Percentiles rank a stretch among this genome's conserved stretches.
phyloP scores from a whole-genome alignment of 2,888 invertebrate species.

The Campoplex capitator region DNA sequence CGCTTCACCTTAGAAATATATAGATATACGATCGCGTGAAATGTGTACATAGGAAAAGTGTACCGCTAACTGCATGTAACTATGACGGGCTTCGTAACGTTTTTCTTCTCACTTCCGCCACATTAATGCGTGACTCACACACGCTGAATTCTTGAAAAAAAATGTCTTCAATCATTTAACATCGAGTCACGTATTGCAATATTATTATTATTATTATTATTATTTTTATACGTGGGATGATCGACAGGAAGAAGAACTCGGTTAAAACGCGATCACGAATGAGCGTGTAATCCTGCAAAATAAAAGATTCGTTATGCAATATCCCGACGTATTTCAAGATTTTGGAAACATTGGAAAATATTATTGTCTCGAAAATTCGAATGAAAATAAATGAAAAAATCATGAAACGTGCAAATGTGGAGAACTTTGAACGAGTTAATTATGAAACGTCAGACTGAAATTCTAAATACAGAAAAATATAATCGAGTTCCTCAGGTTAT shows the following conservation, averaged over 20 bases:
- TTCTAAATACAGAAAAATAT: no score
- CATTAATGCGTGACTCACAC: slow-evolving; percentile 56
- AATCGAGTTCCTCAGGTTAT: background rate
- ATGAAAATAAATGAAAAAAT: no score
- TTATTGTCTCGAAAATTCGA: background rate
- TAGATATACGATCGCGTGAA: background rate
- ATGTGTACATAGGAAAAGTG: slow-evolving; percentile 17
- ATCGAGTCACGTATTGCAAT: slow-evolving; percentile 42
- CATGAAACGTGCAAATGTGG: no score
- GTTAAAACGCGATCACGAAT: slow-evolving; percentile 14
- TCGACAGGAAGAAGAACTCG: slow-evolving; percentile 22
- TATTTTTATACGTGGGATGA: slow-evolving; percentile 22
- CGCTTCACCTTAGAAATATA: slow-evolving; percentile 26
- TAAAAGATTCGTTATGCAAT: background rate
- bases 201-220: background rate
- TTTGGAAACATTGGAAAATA: background rate
- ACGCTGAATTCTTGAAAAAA: slow-evolving; percentile 38
- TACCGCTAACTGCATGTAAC: slow-evolving; percentile 54
- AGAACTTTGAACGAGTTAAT: no score
- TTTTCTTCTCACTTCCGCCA: slow-evolving; percentile 62
- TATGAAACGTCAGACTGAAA: no score
- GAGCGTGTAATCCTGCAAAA: background rate
- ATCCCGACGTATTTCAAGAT: background rate
- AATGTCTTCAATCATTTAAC: slow-evolving; percentile 10
- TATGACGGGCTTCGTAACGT: slow-evolving; percentile 19